phyloP scores from a whole-genome alignment of 2,797 vertebrate species.

The Typhlichthys subterraneus region DNA sequence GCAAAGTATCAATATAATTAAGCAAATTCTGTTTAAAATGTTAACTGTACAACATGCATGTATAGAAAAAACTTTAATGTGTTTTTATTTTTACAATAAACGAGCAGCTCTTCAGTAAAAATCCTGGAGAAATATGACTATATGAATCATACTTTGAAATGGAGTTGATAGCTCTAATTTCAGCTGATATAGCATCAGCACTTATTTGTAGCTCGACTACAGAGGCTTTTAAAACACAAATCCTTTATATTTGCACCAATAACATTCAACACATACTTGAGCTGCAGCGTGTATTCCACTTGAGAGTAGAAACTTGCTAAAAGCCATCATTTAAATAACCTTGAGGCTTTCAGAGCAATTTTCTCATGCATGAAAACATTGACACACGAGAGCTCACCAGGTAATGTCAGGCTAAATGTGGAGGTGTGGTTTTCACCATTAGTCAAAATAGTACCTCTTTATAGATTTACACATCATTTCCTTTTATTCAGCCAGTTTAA shows the following conservation, averaged over 20 bases:
- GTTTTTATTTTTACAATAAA: too few species aligned
- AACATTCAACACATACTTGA: too few species aligned
- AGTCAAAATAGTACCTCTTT: not conserved
- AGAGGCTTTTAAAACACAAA: not conserved
- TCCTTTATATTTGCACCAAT: not conserved
- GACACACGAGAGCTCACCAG: conserved; percentile 29
- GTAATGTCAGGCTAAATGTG: conserved; percentile 40
- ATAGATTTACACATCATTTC: too few species aligned
- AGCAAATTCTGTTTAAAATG: too few species aligned
- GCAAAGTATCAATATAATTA: not conserved
- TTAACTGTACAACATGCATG: too few species aligned
- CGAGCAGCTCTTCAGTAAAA: too few species aligned
- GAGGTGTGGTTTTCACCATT: conserved; percentile 28
- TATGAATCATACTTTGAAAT: not conserved
- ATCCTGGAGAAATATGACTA: not conserved
- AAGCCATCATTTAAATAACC: conserved; percentile 15
- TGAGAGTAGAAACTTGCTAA: too few species aligned
- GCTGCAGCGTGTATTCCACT: too few species aligned
- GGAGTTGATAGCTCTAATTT: not conserved
- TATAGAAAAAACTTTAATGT: too few species aligned
- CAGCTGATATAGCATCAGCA: not conserved
- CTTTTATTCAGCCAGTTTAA: too few species aligned
- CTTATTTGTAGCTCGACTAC: not conserved
- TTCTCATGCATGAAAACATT: conserved; percentile 25
- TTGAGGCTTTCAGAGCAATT: conserved; percentile 13